phyloP scores from a whole-genome alignment of 2,888 invertebrate genomes.

The Allacma fusca region DNA sequence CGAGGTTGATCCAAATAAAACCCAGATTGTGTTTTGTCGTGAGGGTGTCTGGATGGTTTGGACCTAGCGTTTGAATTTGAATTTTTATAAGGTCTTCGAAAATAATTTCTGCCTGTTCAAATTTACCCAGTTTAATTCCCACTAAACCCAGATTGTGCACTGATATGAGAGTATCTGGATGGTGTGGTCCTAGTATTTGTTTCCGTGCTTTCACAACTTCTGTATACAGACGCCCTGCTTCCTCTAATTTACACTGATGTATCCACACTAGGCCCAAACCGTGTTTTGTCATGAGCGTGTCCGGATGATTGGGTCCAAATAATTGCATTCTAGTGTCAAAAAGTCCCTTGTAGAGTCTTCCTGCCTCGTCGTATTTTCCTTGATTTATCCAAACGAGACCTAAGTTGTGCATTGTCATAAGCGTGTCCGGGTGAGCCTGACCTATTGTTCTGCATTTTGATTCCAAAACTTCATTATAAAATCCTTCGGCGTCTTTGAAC shows the following conservation, averaged over 20 bases:
- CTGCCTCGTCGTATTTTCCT: constrained; percentile 2
- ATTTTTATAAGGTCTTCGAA: background rate
- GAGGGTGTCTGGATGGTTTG: constrained; percentile 3
- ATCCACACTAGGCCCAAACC: background rate
- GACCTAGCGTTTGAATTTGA: background rate
- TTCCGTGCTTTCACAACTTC: background rate
- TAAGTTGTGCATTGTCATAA: background rate
- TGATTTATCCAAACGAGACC: background rate
- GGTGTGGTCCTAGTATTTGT: background rate
- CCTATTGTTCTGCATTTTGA: background rate
- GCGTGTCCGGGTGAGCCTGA: background rate
- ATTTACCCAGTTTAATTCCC: background rate
- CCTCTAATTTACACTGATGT: background rate
- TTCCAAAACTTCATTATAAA: background rate
- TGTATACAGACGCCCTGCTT: background rate
- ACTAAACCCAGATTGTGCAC: background rate
- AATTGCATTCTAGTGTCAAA: too few species aligned
- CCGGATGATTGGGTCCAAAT: background rate
- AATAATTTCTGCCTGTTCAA: background rate
- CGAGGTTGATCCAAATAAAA: background rate
- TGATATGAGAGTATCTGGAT: background rate
- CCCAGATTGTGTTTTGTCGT: background rate
- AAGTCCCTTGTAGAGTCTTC: background rate
- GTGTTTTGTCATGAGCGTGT: background rate
- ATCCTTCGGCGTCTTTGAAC: background rate